Percentiles rank a stretch among this genome's conserved stretches.
Conservation (phyloP, 2,797 vertebrate species). For the Loriculus beryllinus region DNA sequence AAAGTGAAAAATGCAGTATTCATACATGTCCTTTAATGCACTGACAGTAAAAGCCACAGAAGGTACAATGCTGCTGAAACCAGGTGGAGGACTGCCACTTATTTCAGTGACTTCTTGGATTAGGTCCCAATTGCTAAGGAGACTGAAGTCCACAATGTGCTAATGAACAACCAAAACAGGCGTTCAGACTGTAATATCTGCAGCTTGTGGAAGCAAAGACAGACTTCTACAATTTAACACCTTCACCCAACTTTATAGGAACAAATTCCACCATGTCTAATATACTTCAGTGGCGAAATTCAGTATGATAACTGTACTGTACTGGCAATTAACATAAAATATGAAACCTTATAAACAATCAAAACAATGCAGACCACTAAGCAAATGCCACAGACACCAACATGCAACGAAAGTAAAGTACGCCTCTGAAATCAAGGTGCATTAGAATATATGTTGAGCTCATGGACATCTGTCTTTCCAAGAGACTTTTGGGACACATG, state of each 20-base stretch:
- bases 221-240: not conserved
- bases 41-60: not conserved
- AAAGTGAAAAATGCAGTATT: not conserved
- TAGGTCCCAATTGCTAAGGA: not conserved
- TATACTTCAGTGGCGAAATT: not conserved
- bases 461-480: not conserved
- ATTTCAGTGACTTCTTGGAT: not conserved
- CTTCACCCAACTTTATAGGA: not conserved
- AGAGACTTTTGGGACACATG: not conserved
- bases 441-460: not conserved
- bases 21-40: not conserved
- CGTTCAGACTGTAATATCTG: not conserved
- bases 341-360: not conserved
- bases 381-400: not conserved
- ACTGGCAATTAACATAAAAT: constrained; percentile 4
- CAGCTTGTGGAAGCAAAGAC: not conserved
- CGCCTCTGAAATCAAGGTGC: not conserved
- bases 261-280: not conserved
- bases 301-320: not conserved
- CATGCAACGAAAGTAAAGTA: not conserved
- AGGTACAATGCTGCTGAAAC: not conserved
- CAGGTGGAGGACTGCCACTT: not conserved
- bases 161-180: not conserved
- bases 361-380: not conserved
- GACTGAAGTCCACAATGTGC: not conserved